Base-by-base conservation (phyloP, 2,113 vertebrate genomes). In the Formicarius rufipectus region DNA sequence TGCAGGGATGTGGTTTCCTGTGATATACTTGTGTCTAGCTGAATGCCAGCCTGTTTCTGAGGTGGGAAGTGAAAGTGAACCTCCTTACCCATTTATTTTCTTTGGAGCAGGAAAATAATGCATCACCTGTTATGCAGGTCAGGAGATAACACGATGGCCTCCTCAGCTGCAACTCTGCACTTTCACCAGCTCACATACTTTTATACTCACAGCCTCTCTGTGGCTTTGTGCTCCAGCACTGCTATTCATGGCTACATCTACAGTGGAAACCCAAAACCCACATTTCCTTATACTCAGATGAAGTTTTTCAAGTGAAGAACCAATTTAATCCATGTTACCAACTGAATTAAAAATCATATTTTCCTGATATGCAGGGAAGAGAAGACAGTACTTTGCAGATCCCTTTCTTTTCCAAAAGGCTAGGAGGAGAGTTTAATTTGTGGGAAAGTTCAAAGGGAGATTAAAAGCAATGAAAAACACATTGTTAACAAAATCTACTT, bases 171-270 rank as follows among this genome's bases (percentile, higher is more conserved):
- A 33, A 28, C 44, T 73, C 74, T 40, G 44, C 28, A 49, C 47
- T 82, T 81, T 74, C 15, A 84, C 28, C 31, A 71, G 50, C 30
- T 81, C 66, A 47, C 20, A 31, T 2, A 3, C 12, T 37, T 59
- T 64, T 9, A 40, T 2, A 5, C 5, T 24, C 0, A 0, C 18
- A 71, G 50, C 6, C 18, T 62, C 30, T 7, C 21, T 47, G 23
- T 1, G 0, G 14, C 22, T 78, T 50, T 71, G 66, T 4, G 5
- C 37, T 47, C 81, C 0, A 1, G 47, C 35, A 35, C 23, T 77
- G 52, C 30, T 78, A 7, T 8, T 66, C 58, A 49, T 4, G 11
- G 62, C 44, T 31, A 19, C 5, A 20, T 13, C 40, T 31, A 58
- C n/a, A 35, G 12, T 1, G 4, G 30, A 94, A 79, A 44, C 27